phyloP scores from a whole-genome alignment of 2,113 vertebrate species.

The Charina bottae region DNA sequence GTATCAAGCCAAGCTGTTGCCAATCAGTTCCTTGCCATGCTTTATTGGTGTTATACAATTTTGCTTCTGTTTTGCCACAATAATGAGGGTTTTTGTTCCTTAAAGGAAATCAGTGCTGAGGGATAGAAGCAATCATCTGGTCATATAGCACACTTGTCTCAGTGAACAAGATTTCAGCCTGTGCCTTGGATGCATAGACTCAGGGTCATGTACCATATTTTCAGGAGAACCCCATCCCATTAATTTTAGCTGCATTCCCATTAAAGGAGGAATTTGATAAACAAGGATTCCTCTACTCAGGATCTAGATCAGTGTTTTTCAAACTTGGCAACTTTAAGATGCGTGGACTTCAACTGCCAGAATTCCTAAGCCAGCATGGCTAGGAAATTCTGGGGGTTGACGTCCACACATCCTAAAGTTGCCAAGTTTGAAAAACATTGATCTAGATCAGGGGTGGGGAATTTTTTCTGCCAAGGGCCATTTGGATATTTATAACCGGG shows the following conservation, averaged over 20 bases:
- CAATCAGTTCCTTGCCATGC: background rate
- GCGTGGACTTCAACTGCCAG: too few relatives aligned
- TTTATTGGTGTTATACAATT: background rate
- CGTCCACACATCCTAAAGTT: too few relatives aligned
- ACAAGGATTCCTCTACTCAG: background rate
- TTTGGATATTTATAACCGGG: too few relatives aligned
- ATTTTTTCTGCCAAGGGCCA: too few relatives aligned
- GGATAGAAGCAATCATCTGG: background rate
- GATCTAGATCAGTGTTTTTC: too few relatives aligned
- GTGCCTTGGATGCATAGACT: background rate
- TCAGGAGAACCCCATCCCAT: background rate
- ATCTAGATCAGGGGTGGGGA: too few relatives aligned
- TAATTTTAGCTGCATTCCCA: background rate
- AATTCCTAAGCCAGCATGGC: too few relatives aligned
- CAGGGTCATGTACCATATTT: background rate
- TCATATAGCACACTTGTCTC: background rate
- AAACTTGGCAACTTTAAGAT: too few relatives aligned
- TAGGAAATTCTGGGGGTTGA: too few relatives aligned
- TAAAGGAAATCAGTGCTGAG: background rate
- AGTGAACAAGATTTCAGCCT: too few relatives aligned
- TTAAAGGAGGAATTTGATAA: background rate
- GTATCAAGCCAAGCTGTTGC: constrained; percentile 28
- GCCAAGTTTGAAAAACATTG: too few relatives aligned
- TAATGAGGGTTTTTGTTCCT: background rate
- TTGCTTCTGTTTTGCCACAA: constrained; percentile 27